Conservation (phyloP, 2,797 vertebrate species). For the Threskiornis aethiopicus region DNA sequence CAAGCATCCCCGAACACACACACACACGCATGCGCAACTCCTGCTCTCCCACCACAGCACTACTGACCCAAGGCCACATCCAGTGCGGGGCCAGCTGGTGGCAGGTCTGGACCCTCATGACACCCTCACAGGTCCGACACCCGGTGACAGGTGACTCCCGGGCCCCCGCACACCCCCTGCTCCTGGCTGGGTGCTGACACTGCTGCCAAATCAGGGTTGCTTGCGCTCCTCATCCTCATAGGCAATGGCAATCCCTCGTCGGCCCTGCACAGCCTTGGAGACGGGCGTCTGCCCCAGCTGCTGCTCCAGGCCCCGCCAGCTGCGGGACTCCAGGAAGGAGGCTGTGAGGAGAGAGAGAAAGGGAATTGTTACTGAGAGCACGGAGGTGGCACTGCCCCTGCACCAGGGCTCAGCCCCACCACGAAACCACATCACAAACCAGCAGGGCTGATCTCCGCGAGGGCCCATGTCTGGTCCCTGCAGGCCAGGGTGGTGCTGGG, state of each 20-base stretch:
- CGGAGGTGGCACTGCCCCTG: background rate
- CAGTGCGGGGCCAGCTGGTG: background rate
- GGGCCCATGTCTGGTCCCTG: conserved; percentile 67
- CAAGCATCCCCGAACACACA: background rate
- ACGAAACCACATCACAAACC: background rate
- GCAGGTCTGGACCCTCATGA: background rate
- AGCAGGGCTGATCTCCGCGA: conserved; percentile 70
- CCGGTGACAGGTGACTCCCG: rapidly evolving
- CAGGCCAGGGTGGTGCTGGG: conserved; percentile 61
- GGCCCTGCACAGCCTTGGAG: conserved; percentile 85
- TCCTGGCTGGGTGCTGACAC: rapidly evolving
- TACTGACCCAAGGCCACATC: background rate
- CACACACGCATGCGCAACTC: rapidly evolving
- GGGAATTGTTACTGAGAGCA: background rate
- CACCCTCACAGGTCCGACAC: background rate
- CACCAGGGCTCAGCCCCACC: background rate
- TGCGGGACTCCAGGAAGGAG: conserved; percentile 87
- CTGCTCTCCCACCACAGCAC: background rate
- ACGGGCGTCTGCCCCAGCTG: conserved; percentile 86
- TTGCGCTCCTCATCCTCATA: conserved; percentile 5
- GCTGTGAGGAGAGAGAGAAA: conserved; percentile 74
- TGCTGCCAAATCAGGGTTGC: background rate
- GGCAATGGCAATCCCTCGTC: conserved; percentile 91
- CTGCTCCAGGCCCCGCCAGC: conserved; percentile 91
- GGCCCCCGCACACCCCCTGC: rapidly evolving